Percentiles rank a stretch among this genome's conserved stretches.
Conservation (phyloP, 1,140 invertebrate genomes). For the Drosophila setifemur region DNA sequence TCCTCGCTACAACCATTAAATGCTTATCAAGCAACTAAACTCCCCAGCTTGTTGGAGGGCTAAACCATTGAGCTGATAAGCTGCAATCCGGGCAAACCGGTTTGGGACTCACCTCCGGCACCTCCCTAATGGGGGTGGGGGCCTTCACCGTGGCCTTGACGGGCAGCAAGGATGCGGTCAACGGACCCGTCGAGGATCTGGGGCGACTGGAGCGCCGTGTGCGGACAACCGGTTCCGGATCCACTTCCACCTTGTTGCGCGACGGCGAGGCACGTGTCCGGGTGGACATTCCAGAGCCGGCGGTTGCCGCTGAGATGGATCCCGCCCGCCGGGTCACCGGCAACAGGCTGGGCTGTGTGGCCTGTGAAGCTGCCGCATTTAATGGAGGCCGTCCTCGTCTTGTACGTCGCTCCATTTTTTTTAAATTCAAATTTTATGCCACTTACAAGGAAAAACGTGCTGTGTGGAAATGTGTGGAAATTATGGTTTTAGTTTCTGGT, state of each 20-base stretch:
- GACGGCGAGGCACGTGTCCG: conserved; percentile 69
- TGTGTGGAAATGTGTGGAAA: conserved; percentile 30
- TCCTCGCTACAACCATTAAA: too few relatives aligned
- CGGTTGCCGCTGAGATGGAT: not conserved
- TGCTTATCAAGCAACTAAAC: too few relatives aligned
- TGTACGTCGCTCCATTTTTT: conserved; percentile 64
- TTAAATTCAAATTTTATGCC: not conserved
- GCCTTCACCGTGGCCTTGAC: conserved; percentile 38
- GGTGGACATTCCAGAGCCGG: not conserved
- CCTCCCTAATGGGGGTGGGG: conserved; percentile 64
- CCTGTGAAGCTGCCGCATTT: conserved; percentile 8
- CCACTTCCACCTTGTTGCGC: conserved; percentile 29
- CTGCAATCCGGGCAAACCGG: not conserved
- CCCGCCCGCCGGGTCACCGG: conserved; percentile 27
- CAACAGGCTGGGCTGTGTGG: conserved; percentile 31
- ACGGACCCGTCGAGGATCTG: conserved; percentile 40
- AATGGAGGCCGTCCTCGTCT: conserved; percentile 62
- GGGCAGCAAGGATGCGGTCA: conserved; percentile 3
- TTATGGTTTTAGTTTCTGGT: conserved; percentile 16
- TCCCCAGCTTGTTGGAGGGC: too few relatives aligned
- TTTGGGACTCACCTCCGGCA: conserved; percentile 46
- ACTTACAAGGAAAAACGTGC: conserved; percentile 20
- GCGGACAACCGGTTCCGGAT: conserved; percentile 19
- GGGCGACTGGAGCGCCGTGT: conserved; percentile 70
- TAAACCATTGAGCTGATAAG: conserved; percentile 11